Base-by-base conservation (phyloP, 2,113 vertebrate genomes). In the Paraplagusia blochii region DNA sequence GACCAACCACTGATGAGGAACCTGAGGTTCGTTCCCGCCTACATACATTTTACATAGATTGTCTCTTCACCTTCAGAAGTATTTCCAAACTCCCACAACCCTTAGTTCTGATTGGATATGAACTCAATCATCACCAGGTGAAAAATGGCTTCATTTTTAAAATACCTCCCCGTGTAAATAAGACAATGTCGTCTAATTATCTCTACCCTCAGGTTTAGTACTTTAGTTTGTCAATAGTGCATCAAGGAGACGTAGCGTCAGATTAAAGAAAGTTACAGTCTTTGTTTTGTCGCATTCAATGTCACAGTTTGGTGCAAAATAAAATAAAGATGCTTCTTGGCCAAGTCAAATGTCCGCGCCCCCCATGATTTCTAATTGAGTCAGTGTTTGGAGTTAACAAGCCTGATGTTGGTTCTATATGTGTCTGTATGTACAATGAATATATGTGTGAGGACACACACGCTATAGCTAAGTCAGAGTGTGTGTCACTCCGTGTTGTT, bases 401-500 rank as follows among this genome's bases (percentile, higher is more conserved):
- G 54, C 58, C 72, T 60, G 47, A 54, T 61, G 59, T 65, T 36
- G 58, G 34, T 49, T 53, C 34, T 65, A 46, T 45, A 53, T 76
- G 42, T 67, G 51, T 67, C 10, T 56, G 16, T 46, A 39, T 58
- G 46, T 53, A 12, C 53, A 46, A 70, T 53, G 5, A 46, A 70
- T 53, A 5, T 66, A 44, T 47, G 40, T 58, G 34, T 67, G 18
- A 51, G n/a, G n/a, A n/a, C n/a, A n/a, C n/a, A n/a, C n/a, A n/a
- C n/a, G n/a, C n/a, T n/a, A n/a, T n/a, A n/a, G n/a, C 35, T 29
- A 54, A 59, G 53, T 55, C 46, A 53, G n/a, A 48, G 63, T 47
- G 58, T 70, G 68, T 46, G 36, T 88, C 84, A 89, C 83, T 91
- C 82, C 11, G 87, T 58, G 63, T 88, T 87, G 62, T 88, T 90